Conservation (phyloP, 2,888 invertebrate genomes). For the Leptinotarsa rubiginosa region DNA sequence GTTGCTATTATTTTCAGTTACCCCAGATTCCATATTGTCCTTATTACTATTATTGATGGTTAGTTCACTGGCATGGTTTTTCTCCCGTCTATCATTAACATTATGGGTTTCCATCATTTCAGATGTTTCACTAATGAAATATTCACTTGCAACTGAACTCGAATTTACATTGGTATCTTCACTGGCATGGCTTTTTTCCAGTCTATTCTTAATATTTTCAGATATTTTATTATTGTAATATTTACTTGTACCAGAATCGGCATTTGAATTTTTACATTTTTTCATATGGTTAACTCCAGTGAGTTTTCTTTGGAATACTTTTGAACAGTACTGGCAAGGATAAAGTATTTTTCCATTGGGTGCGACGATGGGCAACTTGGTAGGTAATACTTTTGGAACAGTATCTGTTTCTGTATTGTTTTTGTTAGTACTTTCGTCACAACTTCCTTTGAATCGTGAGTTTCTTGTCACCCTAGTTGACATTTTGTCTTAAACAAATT, state of each 20-base stretch:
- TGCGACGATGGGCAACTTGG: constrained; percentile 26
- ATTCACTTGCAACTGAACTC: no score
- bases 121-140: no score
- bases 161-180: not conserved
- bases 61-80: no score
- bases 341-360: constrained; percentile 32
- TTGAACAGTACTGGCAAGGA: constrained; percentile 33
- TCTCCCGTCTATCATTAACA: no score
- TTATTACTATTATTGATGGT: no score
- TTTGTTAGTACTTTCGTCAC: not conserved
- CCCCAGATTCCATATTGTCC: no score
- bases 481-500: not conserved
- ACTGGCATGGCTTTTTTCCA: not conserved
- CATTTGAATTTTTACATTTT: constrained; percentile 26
- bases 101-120: no score
- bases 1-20: not conserved
- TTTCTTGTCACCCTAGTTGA: constrained; percentile 8
- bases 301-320: constrained; percentile 29
- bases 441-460: not conserved
- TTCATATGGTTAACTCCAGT: constrained; percentile 31
- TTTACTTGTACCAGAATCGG: not conserved
- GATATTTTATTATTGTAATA: not conserved
- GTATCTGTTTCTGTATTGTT: not conserved
- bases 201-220: not conserved
- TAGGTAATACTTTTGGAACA: not conserved